Base-by-base conservation (phyloP, 2,888 invertebrate species). In the Andrena hattorfiana region DNA sequence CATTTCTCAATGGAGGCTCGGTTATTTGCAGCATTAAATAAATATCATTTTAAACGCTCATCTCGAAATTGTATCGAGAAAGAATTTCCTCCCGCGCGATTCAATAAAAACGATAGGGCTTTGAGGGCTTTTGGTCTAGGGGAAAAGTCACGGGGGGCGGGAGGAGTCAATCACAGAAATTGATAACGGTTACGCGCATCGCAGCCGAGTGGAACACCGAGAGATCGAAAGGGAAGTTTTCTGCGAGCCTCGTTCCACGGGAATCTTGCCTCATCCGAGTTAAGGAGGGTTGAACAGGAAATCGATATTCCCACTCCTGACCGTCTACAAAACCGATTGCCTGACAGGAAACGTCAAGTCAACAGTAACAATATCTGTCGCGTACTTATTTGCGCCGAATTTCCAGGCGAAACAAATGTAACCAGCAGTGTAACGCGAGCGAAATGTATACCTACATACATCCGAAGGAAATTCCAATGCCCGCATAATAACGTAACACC, bases 301-400 rank as follows among this genome's bases (percentile, higher is more conserved):
- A 90, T 90, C 90, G 89, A 90, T 90, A 89, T 88, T 89, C 88
- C 87, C 88, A 73, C 69, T 75, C 74, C 74, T 67, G 69, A 76
- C 72, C 69, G 69, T 83, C 74, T 78, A 67, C 70, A 78, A 78
- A 82, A 70, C 76, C 73, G 77, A 84, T 83, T 75, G 83, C 70
- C 42, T 73, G 73, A 73, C 83, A 79, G 75, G 72, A 81, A 84
- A 72, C 60, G 84, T 85, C 81, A 70, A 79, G 72, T 79, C 73
- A 70, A 76, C 72, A 16, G 51, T 64, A 69, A 83, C 66, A 49
- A 73, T 76, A 70, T 82, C 76, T 73, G 69, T 72, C 64, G 62
- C 49, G 48, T 49, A n/a, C 23, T 2, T 42, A 42, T 13, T 63
- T 30, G 23, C 51, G 32, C n/a, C n/a, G 48, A 64, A 62, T 66